Percentiles rank a stretch among this genome's conserved stretches.
phyloP scores from a whole-genome alignment of 1,140 invertebrate genomes.

The Ceratina japonica region DNA sequence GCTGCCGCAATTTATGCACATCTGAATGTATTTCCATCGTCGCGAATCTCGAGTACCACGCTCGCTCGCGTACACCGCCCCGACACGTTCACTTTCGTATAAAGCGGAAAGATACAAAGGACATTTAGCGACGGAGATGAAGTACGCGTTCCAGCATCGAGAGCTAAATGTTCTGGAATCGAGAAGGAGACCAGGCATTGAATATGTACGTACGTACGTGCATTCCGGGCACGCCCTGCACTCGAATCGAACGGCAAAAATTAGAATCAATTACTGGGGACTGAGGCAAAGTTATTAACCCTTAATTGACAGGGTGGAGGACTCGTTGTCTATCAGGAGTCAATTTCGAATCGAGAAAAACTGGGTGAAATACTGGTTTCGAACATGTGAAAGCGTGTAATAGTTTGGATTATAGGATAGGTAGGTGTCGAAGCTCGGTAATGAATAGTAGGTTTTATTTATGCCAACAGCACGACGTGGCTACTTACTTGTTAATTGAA shows the following conservation, averaged over 20 bases:
- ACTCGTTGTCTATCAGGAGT: not conserved
- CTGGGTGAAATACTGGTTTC: not conserved
- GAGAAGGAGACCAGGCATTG: not conserved
- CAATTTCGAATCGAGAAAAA: not conserved
- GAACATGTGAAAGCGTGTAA: not conserved
- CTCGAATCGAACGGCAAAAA: conserved; percentile 9
- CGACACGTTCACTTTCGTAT: conserved; percentile 38
- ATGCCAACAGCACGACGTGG: not conserved
- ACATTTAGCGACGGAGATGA: conserved; percentile 35
- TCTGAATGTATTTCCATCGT: not conserved
- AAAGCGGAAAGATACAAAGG: conserved; percentile 30
- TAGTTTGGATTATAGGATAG: not conserved
- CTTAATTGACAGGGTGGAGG: conserved; percentile 13
- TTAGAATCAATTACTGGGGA: conserved; percentile 18
- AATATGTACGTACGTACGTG: conserved; percentile 13
- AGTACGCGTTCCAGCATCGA: conserved; percentile 6
- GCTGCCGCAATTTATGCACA: not conserved
- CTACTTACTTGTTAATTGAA: not conserved
- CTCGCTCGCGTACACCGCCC: too few relatives aligned
- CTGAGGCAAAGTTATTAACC: conserved; percentile 22
- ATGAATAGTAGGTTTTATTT: conserved; percentile 23
- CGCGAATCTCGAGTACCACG: not conserved
- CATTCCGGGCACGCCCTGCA: conserved; percentile 19
- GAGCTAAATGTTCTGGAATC: not conserved
- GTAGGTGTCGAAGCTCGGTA: not conserved